phyloP scores from a whole-genome alignment of 1,140 invertebrate genomes.

The Diprion similis region DNA sequence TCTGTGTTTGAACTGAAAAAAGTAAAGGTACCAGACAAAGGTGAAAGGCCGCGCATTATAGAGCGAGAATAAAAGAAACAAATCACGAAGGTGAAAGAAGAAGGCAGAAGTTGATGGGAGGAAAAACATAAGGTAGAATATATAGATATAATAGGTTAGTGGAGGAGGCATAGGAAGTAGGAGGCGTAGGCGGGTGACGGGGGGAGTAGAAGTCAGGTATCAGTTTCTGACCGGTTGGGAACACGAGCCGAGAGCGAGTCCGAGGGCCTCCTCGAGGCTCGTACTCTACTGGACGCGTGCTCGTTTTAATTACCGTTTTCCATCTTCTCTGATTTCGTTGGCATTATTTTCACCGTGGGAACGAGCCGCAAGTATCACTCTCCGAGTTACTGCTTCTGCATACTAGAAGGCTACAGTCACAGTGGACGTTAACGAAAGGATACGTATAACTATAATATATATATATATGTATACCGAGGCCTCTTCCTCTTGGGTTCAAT shows the following conservation, averaged over 20 bases:
- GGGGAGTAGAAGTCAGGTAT: constrained; percentile 36
- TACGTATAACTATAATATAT: background rate
- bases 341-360: constrained; percentile 30
- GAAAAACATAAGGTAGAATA: constrained; percentile 4
- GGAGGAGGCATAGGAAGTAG: constrained; percentile 17
- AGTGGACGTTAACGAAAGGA: background rate
- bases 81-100: constrained; percentile 17
- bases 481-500: background rate
- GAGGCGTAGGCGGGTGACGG: constrained; percentile 12
- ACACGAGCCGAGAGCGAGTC: constrained; percentile 37
- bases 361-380: constrained; percentile 37
- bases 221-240: constrained; percentile 46
- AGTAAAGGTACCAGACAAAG: constrained; percentile 19
- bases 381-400: constrained; percentile 1
- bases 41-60: constrained; percentile 9
- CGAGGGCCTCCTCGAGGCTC: constrained; percentile 35
- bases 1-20: constrained; percentile 10
- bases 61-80: background rate
- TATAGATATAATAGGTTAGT: no score
- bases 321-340: constrained; percentile 43
- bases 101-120: constrained; percentile 19
- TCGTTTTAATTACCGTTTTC: constrained; percentile 47
- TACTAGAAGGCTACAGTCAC: background rate
- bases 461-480: no score
- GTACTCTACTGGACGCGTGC: constrained; percentile 22